These are phyloP conservation scores for Garra rufa DNA, from an alignment of 2,113 vertebrate species.

Conservation along the genomic window DNA sequence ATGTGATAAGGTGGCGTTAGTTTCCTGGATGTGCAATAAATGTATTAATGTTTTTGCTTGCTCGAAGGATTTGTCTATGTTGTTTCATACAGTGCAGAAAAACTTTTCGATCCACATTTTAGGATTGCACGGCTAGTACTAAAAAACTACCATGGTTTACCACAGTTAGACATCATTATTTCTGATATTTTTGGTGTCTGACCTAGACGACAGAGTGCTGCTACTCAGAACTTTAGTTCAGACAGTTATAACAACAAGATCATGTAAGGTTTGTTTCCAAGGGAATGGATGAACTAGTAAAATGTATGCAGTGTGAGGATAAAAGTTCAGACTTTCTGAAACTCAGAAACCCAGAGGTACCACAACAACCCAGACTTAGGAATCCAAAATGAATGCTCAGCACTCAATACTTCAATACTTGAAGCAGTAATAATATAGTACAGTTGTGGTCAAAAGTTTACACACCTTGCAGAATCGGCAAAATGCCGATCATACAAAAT, in stretches of 20 bases:
- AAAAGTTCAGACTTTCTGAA: not conserved
- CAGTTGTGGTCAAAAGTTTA: too few relatives aligned
- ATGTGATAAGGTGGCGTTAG: slow-evolving; percentile 51
- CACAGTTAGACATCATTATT: not conserved
- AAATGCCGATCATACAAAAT: too few relatives aligned
- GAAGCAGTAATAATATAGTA: too few relatives aligned
- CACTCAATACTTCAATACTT: too few relatives aligned
- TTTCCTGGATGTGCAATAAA: slow-evolving; percentile 35
- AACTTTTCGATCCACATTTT: not conserved
- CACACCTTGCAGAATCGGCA: too few relatives aligned
- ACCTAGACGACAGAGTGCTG: not conserved
- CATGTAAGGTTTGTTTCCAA: not conserved
- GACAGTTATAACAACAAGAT: not conserved
- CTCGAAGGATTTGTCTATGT: not conserved
- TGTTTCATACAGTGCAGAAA: not conserved
- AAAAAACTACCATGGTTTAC: not conserved
- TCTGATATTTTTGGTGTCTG: not conserved
- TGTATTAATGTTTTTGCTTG: slow-evolving; percentile 29
- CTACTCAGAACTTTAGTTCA: not conserved
- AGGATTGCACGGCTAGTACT: not conserved
- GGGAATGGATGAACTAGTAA: not conserved
- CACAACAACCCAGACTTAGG: too few relatives aligned
- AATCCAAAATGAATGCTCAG: too few relatives aligned
- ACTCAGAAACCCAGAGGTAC: too few relatives aligned
- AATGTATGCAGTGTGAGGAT: not conserved